Evolutionary conservation across 1,140 invertebrate species (phyloP).

Genomic region (Brachionus asplanchnoidis): DNA sequence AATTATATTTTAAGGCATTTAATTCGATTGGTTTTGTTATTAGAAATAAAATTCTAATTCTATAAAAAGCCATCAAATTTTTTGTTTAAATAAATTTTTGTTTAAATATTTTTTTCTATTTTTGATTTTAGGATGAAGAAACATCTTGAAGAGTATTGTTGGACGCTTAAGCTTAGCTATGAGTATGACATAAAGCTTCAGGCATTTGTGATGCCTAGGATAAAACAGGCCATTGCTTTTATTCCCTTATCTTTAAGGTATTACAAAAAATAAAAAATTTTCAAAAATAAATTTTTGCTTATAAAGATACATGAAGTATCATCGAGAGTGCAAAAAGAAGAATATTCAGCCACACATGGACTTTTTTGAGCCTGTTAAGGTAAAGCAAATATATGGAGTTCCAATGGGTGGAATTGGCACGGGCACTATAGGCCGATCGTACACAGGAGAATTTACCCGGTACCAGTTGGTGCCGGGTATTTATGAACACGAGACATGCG

Average conservation of each 20-base stretch:
- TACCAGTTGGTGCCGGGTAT: slow-evolving; percentile 74
- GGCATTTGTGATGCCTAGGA: neutral
- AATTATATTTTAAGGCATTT: neutral
- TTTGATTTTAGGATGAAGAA: neutral
- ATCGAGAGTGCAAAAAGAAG: neutral
- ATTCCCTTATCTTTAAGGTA: neutral
- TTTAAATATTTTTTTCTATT: neutral
- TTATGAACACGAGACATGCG: slow-evolving; percentile 26
- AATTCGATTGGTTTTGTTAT: neutral
- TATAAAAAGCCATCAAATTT: neutral
- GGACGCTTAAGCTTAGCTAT: slow-evolving; percentile 5
- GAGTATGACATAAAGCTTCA: neutral
- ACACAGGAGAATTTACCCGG: slow-evolving; percentile 83
- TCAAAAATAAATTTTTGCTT: neutral
- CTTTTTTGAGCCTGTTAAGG: neutral
- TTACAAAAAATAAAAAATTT: neutral
- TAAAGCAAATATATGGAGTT: slow-evolving; percentile 38
- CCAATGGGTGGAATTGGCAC: slow-evolving; percentile 73
- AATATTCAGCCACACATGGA: neutral
- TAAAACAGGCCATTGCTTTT: slow-evolving; percentile 12
- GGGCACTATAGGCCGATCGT: slow-evolving; percentile 82
- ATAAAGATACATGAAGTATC: neutral
- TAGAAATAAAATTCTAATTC: slow-evolving; percentile 12
- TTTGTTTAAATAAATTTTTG: neutral
- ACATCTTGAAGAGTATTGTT: neutral